Base-by-base conservation (phyloP, 2,797 vertebrate species). In the Fratercula arctica region DNA sequence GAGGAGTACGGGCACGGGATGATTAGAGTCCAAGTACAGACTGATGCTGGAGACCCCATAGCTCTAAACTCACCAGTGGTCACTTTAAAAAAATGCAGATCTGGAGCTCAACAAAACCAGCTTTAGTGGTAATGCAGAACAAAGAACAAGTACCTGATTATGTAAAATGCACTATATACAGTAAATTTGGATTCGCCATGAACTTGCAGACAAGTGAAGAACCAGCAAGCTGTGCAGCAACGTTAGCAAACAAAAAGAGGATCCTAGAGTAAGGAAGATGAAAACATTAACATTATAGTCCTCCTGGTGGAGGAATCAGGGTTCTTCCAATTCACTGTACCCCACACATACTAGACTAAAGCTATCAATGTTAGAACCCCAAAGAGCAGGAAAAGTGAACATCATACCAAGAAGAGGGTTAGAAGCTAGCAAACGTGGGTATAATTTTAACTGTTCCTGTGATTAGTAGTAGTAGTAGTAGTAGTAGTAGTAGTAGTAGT, bases 251-350 rank as follows among this genome's bases (percentile, higher is more conserved):
- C 10, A 16, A 73, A 83, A 73, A 33, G 6, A 60, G 15, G 3
- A 48, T 61, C 5, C 16, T 41, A 18, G 25, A 18, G 6, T 74
- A 69, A 83, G 37, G 28, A 92, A 56, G 13, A 64, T 31, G 8
- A 82, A 94, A 79, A 85, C 7, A 68, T n/a, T 16, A 37, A 41
- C 33, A 31, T 39, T 18, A 28, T 12, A 72, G 11, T 82, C 21
- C 3, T 73, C 13, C 7, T 79, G 8, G 10, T 35, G 6, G 15
- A 67, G 14, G 6, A 76, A 39, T 31, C 4, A 0, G 9, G 26
- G 61, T 74, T 10, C 3, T 74, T 69, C 14, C 0, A 0, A 25
- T 33, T 35, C 28, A 31, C 5, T 45, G 4, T 39, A 41, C 13
- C 9, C 15, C 20, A 43, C 4, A 1, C 16, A 26, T 31, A 54